Percentiles rank a stretch among this genome's conserved stretches.
phyloP scores from a whole-genome alignment of 1,140 invertebrate species.

The Apis cerana region DNA sequence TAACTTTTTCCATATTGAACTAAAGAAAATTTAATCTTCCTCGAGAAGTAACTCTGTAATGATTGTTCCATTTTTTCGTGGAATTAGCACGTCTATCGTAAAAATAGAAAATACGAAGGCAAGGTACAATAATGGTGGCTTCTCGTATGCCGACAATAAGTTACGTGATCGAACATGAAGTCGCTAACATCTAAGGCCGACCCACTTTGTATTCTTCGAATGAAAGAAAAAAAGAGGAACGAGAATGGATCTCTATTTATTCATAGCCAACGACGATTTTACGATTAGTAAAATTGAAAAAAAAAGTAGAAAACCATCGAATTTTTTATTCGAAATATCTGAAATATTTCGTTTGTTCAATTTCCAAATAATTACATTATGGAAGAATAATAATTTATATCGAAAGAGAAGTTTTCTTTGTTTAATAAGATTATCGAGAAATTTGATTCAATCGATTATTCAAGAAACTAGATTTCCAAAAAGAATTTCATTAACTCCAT shows the following conservation, averaged over 20 bases:
- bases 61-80: background rate
- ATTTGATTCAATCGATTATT: no score
- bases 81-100: background rate
- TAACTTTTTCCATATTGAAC: no score
- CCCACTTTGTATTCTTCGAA: constrained; percentile 21
- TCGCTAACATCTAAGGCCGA: background rate
- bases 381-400: no score
- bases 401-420: no score
- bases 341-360: no score
- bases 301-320: background rate
- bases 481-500: no score
- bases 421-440: no score
- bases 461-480: no score
- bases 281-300: background rate
- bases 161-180: constrained; percentile 25
- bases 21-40: no score
- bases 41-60: background rate
- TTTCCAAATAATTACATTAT: no score
- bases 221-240: background rate
- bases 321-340: background rate
- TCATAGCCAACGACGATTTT: background rate
- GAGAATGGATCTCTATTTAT: background rate
- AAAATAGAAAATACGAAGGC: background rate
- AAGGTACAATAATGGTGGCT: background rate
- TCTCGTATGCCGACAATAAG: constrained; percentile 9